Evolutionary conservation across 2,797 vertebrate species (phyloP), one percentile per base, ranked within the genome.

Genomic region (Hydrolagus colliei): DNA sequence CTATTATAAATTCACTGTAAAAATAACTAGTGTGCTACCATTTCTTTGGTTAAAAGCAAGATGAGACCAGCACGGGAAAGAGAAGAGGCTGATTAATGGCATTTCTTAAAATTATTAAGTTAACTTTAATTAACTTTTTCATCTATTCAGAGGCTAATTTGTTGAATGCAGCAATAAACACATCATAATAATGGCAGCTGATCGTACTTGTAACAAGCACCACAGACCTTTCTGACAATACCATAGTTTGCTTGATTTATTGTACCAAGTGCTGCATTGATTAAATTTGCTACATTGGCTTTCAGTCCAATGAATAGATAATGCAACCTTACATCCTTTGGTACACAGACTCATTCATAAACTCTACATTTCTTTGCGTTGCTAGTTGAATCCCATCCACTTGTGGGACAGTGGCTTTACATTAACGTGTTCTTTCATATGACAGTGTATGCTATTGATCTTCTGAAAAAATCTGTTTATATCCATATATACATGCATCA

Each of bases 281-380:
- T 9, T 61, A 11, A 18, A 61, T 61, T 77, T 61, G 18, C n/a
- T 61, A 61, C 61, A 18, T 18, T 61, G 52, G 41, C 75, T 11
- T 77, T 59, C 52, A 77, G 2, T 11, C 75, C 16, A 61, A 77
- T 77, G 75, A 77, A 77, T 22, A 11, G 75, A 77, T 18, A 77
- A n/a, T 61, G 52, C 52, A 77, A 20, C 61, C 2, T 61, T 61
- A 76, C 74, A 61, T 41, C 41, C 32, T 61, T 77, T 77, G n/a
- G 75, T 4, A 61, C 14, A 77, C 52, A 77, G n/a, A 9, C 52
- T 61, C 75, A 77, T 77, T 77, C 75, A 61, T 52, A 77, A 74
- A 74, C 73, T 74, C 18, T 20, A 77, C 52, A n/a, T 61, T 77
- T 77, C 41, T 20, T 77, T 77, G 18, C 14, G 4, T 59, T 61